These are phyloP conservation scores for Pollenia griseotomentosa DNA, from an alignment of 2,888 invertebrate species.

Conservation along the genomic window DNA sequence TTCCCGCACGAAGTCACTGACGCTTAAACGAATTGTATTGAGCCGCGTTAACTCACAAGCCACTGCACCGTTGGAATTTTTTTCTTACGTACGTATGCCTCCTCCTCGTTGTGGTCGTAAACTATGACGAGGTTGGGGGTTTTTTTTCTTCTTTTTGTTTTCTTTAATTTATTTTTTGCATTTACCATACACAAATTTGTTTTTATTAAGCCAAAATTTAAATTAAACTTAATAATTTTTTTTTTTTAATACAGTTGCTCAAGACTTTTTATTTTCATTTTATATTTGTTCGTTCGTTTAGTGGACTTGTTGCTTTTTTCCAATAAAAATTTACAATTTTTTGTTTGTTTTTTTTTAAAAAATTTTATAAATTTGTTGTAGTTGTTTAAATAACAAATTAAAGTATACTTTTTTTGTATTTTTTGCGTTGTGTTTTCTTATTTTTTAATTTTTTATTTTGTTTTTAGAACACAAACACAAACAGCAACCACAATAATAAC, in stretches of 20 bases:
- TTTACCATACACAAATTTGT: slow-evolving; percentile 50
- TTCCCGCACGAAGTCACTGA: slow-evolving; percentile 73
- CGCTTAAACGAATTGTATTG: slow-evolving; percentile 73
- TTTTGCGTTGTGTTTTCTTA: slow-evolving; percentile 48
- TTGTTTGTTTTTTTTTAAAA: not conserved
- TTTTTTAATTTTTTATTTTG: slow-evolving; percentile 9
- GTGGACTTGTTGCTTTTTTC: slow-evolving; percentile 1
- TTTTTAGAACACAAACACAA: slow-evolving; percentile 47
- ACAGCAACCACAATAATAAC: slow-evolving; percentile 41
- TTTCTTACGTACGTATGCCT: slow-evolving; percentile 61
- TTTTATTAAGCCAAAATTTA: slow-evolving; percentile 38
- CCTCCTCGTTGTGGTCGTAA: slow-evolving; percentile 72
- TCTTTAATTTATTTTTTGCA: slow-evolving; percentile 58
- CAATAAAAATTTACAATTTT: slow-evolving; percentile 7
- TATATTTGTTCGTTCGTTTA: not conserved
- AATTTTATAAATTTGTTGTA: slow-evolving; percentile 21
- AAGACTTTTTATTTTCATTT: slow-evolving; percentile 18
- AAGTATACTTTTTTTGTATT: slow-evolving; percentile 33
- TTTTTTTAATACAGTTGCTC: slow-evolving; percentile 22
- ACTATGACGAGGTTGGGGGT: slow-evolving; percentile 68
- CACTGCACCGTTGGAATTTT: slow-evolving; percentile 73
- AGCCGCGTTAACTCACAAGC: slow-evolving; percentile 72
- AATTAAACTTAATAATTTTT: slow-evolving; percentile 6
- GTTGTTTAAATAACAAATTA: slow-evolving; percentile 31
- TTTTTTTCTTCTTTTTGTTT: slow-evolving; percentile 35